phyloP scores from a whole-genome alignment of 2,797 vertebrate genomes.

The Pteronotus mesoamericanus region DNA sequence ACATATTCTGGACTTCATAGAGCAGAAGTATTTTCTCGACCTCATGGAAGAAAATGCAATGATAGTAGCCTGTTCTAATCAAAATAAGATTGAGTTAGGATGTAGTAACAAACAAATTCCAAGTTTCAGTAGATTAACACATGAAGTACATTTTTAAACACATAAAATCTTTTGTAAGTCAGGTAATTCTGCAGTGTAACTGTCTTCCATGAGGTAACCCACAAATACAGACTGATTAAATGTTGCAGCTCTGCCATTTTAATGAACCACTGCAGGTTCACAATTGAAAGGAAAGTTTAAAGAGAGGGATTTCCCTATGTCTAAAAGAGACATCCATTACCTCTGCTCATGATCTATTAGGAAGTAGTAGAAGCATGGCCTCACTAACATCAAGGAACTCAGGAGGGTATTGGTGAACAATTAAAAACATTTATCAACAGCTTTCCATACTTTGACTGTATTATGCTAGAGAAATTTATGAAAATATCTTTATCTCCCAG shows the following conservation, averaged over 20 bases:
- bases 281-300: not conserved
- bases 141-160: constrained; percentile 6
- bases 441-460: not conserved
- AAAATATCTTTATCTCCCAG: not conserved
- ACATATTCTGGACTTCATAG: not conserved
- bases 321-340: not conserved
- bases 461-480: constrained; percentile 16
- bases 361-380: not conserved
- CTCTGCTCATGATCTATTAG: not conserved
- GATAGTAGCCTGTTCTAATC: not conserved
- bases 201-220: not conserved
- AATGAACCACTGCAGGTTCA: not conserved
- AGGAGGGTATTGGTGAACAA: not conserved
- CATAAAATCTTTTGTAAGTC: not conserved
- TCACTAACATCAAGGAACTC: constrained; percentile 16
- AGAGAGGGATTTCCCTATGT: not conserved
- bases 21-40: not conserved
- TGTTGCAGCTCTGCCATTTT: not conserved
- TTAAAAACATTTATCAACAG: not conserved
- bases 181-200: not conserved
- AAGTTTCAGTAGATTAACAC: not conserved
- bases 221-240: not conserved
- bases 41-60: not conserved
- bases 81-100: not conserved
- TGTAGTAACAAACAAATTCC: not conserved